Evolutionary conservation across 2,113 vertebrate species (phyloP).

Genomic region (Cephalopholis sonnerati): DNA sequence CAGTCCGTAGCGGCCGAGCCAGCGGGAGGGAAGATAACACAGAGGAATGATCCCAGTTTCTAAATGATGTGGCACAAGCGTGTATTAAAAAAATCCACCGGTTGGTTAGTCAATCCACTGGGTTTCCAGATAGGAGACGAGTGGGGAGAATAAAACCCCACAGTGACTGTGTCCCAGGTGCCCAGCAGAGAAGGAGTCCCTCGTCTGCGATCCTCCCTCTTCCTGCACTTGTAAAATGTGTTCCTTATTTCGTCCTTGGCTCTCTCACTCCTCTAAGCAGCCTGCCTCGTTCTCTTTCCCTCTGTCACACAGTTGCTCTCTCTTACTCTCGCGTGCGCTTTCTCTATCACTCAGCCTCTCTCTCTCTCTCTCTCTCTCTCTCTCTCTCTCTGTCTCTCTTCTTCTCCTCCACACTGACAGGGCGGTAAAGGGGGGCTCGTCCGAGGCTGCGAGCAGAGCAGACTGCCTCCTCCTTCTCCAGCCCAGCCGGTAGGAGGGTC

Average conservation of each 20-base stretch:
- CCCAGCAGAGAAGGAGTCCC: conserved; percentile 72
- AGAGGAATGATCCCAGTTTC: conserved; percentile 60
- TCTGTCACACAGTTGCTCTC: conserved; percentile 75
- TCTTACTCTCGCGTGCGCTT: conserved; percentile 72
- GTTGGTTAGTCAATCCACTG: conserved; percentile 70
- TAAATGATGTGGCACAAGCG: conserved; percentile 53
- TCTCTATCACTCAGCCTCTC: conserved; percentile 64
- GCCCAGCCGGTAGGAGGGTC: conserved; percentile 90
- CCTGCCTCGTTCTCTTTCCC: conserved; percentile 76
- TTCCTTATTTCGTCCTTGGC: conserved; percentile 80
- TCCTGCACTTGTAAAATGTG: conserved; percentile 80
- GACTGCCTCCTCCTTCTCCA: conserved; percentile 87
- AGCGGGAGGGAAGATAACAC: conserved; percentile 34
- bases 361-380: conserved; percentile 74
- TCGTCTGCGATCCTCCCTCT: conserved; percentile 77
- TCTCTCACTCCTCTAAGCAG: conserved; percentile 77
- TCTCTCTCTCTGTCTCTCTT: conserved; percentile 75
- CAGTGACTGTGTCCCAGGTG: conserved; percentile 75
- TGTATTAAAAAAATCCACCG: conserved; percentile 65
- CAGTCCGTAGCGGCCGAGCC: conserved; percentile 47
- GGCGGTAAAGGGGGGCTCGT: conserved; percentile 88
- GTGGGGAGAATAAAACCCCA: conserved; percentile 49
- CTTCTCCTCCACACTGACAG: conserved; percentile 90
- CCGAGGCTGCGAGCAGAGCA: conserved; percentile 88
- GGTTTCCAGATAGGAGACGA: conserved; percentile 59